Base-by-base conservation (phyloP, 2,113 vertebrate genomes). In the Elanus axillaris region DNA sequence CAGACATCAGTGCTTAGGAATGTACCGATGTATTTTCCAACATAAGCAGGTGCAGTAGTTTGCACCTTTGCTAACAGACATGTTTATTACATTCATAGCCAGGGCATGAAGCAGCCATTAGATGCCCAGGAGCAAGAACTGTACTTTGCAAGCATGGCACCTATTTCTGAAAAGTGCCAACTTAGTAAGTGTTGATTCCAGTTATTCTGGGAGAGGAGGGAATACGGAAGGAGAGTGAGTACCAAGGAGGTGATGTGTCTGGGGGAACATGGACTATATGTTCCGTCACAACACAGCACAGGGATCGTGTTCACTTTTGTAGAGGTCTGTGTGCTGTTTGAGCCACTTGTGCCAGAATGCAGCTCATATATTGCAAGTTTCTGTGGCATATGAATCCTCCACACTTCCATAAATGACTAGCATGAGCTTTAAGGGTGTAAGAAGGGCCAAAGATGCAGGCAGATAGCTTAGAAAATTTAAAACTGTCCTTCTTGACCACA, bases 81-180 rank as follows among this genome's bases (percentile, higher is more conserved):
- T 2, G 0, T 43, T 80, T 45, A 56, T 78, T 42, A 11, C 48
- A 32, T 9, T 64, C 32, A 77, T 22, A 75, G 13, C 19, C 73
- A 68, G 64, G 52, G 16, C 86, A 74, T 1, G 2, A 22, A 81
- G 47, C 36, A 7, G 0, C 50, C 0, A 0, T 4, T 32, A 75
- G 23, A 63, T 86, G 73, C 34, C 72, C 43, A 21, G 60, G 40
- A 92, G 76, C 59, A 91, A 75, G 40, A 58, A 40, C 0, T 64
- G 64, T 72, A 6, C 64, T 60, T 72, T 68, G 52, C n/a, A 92
- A 95, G 9, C 36, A 25, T 19, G 26, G 38, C 18, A 52, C 13
- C 40, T 48, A 17, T 75, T 52, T 91, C 60, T 85, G 64, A 63
- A 78, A 91, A 91, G 81, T 32, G 40, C 12, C 34, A 69, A 0